Conservation (phyloP, 1,140 invertebrate genomes). For the Drosophila pruinosa region DNA sequence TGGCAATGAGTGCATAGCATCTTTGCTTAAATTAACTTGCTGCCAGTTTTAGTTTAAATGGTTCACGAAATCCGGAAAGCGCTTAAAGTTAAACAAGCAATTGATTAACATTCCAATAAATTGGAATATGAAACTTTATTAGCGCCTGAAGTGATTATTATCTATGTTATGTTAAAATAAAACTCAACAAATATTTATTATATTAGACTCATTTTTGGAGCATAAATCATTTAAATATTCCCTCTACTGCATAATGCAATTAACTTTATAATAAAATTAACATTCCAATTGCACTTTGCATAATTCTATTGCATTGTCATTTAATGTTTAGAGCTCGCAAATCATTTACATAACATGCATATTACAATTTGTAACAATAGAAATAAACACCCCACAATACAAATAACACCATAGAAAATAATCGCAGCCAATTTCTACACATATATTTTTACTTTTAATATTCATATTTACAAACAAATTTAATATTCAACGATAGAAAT, state of each 20-base stretch:
- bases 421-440: too few species aligned
- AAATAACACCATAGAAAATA: constrained; percentile 12
- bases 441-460: background rate
- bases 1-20: background rate
- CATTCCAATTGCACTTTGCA: constrained; percentile 31
- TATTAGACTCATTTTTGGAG: background rate
- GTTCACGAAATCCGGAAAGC: background rate
- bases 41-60: background rate
- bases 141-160: background rate
- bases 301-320: constrained; percentile 38
- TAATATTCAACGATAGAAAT: constrained; percentile 17
- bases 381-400: constrained; percentile 12
- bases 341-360: constrained; percentile 44
- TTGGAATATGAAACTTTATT: background rate
- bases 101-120: constrained; percentile 4
- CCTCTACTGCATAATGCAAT: constrained; percentile 23
- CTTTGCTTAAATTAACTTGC: constrained; percentile 1
- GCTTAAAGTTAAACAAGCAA: background rate
- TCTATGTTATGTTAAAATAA: background rate
- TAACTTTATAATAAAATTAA: constrained; percentile 49
- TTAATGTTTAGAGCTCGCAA: constrained; percentile 36
- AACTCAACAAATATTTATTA: constrained; percentile 2
- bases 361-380: constrained; percentile 55
- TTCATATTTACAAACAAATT: constrained; percentile 9
- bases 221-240: constrained; percentile 13